Evolutionary conservation across 2,113 vertebrate genomes (phyloP), one percentile per base, ranked within the genome.

Genomic region (Stigmatopora nigra): DNA sequence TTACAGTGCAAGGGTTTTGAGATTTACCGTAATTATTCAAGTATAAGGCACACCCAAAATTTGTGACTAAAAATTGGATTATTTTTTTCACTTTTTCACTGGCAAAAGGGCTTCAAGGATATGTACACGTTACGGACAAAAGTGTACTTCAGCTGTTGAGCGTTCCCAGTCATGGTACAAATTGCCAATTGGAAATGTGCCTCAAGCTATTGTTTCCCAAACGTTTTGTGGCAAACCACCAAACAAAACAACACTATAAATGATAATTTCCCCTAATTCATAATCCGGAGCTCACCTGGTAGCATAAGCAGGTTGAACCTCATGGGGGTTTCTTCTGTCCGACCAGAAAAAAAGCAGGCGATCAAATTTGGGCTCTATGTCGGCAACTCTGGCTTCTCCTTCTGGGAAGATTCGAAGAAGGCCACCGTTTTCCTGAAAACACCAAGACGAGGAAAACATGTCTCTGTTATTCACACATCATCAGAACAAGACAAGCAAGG

Each of bases 291-390:
- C 77, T 47, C 60, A 98, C 97, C 97, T 95, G 85, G 95, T 98
- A 82, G 92, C 84, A 72, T 92, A 95, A 70, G 97, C 95, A 65
- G 95, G 94, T 81, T 99, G 97, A 76, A 99, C 97, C 90, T 99
- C 96, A 71, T 99, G 97, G 79, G 97, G 97, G 87, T 99, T 99
- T 68, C 96, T 91, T 64, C 96, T 93, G 87, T 99, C 96, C 16
- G 97, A 99, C 97, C 97, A 99, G 90, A 99, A 99, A 72, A 99
- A 92, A 73, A 99, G 89, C 84, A 99, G 88, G 82, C 96, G 93
- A 89, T 99, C 96, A 56, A 99, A 99, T 88, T 91, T 94, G 82
- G 97, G 97, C 92, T 98, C 96, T 79, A 99, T 98, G 81, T 99
- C 97, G 66, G 96, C 97, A 56, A 98, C 98, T 86, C 96, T 95